Base-by-base conservation (phyloP, 2,113 vertebrate species). In the Emberiza fucata region DNA sequence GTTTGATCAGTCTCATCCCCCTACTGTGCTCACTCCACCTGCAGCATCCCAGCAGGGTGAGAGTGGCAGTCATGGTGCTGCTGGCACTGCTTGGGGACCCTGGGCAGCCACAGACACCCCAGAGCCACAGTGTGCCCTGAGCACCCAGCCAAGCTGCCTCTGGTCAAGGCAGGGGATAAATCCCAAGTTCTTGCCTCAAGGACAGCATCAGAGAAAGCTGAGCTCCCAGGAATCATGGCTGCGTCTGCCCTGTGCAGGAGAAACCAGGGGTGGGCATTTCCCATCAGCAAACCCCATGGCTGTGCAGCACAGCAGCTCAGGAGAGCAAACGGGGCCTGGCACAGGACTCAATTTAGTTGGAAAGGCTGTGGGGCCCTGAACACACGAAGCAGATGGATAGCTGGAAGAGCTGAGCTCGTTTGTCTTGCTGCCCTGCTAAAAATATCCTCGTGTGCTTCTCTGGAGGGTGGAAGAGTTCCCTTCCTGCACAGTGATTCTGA, bases 371-470 rank as follows among this genome's bases (percentile, higher is more conserved):
- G 48, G 63, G 66, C 64, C 78, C 68, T 56, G 88, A 60, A 53
- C 63, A 81, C 25, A 18, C 0, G 0, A 80, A 73, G 20, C 14
- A 76, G 90, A 91, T 75, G 85, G 63, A 93, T 80, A 61, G 72
- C 24, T 90, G 33, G 11, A 66, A 70, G 64, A 86, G 69, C 64
- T 48, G 35, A 56, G 69, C 75, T 90, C 59, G 2, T 82, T 81
- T 88, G 70, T 90, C 91, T 94, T 87, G 29, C 65, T 76, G 53
- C 57, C 40, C 57, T 84, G 73, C 84, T 79, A 57, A 86, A 85
- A 81, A 78, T 68, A 64, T 24, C 45, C 35, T 12, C 1, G 2
- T 40, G 37, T 78, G 60, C 51, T 77, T 56, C 73, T 65, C 88
- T 68, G 51, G 51, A 54, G 60, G 18, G 51, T 75, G 29, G 28